Base-by-base conservation (phyloP, 92 coral and sea anemone species). In the Parazoanthus swiftii region DNA sequence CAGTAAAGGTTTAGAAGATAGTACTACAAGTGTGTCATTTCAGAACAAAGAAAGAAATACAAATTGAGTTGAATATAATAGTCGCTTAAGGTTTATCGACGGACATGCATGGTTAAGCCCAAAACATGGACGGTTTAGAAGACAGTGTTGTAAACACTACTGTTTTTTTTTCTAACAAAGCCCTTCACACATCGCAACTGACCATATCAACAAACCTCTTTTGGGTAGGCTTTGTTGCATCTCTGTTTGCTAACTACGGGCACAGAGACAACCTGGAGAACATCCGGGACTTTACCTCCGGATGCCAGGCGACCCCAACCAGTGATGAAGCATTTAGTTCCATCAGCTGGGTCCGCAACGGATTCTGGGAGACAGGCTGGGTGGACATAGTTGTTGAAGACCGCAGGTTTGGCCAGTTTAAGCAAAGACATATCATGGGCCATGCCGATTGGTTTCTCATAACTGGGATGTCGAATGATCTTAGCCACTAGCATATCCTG, bases 401-500 rank as follows among this genome's bases (percentile, higher is more conserved):
- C 72, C 42, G 92, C 90, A n/a, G 92, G 92, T 8, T 80, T 88
- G 81, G 75, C 36, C 48, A 90, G 92, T 73, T 90, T 90, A 20
- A 90, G 86, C 18, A 90, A 76, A 3, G 92, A 66, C 51, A 90
- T 81, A 38, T 90, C 92, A 18, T 90, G 88, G 1, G 92, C 90
- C 86, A 86, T 80, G 3, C 90, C 81, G 66, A 80, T 81, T 9
- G 92, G 92, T n/a, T 83, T 90, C 48, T 90, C 85, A 74, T 86
- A 90, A 21, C 80, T 66, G 13, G 89, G 77, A 13, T 90, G 92
- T 38, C 86, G 88, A 63, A 90, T 82, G 36, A 90, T 87, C 44
- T 77, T 90, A 4, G 74, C 84, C 37, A 90, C 90, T 37, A 33
- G 39, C 79, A 90, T 81, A 72, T 86, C 92, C n/a, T 90, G 92